These are phyloP conservation scores for Vanessa atalanta DNA, from an alignment of 1,140 invertebrate species.

Conservation along the genomic window DNA sequence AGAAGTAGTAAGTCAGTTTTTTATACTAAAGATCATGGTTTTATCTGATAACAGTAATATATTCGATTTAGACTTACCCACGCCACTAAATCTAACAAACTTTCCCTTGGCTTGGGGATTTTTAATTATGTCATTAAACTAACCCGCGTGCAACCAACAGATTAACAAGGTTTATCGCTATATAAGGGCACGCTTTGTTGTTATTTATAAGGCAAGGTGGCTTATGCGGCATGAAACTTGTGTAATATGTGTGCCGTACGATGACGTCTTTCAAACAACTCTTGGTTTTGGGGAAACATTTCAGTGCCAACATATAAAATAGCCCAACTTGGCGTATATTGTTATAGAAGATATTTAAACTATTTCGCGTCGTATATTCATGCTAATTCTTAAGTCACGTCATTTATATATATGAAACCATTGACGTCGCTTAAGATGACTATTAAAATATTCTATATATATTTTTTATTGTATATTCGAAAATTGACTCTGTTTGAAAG, in stretches of 20 bases:
- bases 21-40: no score
- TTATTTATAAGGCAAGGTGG: slow-evolving; percentile 60
- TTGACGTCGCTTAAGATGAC: background rate
- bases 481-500: no score
- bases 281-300: slow-evolving; percentile 39
- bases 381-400: background rate
- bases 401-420: background rate
- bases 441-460: background rate
- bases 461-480: background rate
- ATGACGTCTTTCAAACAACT: slow-evolving; percentile 46
- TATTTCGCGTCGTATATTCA: background rate
- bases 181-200: slow-evolving; percentile 54
- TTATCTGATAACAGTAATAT: background rate
- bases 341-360: background rate
- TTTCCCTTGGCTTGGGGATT: slow-evolving; percentile 56
- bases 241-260: slow-evolving; percentile 47
- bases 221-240: slow-evolving; percentile 54
- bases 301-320: slow-evolving; percentile 38
- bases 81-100: slow-evolving; percentile 53
- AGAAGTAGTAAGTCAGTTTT: no score
- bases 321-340: slow-evolving; percentile 25
- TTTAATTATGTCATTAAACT: slow-evolving; percentile 77
- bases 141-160: slow-evolving; percentile 58
- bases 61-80: slow-evolving; percentile 22
- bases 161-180: slow-evolving; percentile 65